These are phyloP conservation scores for Bombus pascuorum DNA, from an alignment of 1,140 invertebrate genomes.

Conservation along the genomic window DNA sequence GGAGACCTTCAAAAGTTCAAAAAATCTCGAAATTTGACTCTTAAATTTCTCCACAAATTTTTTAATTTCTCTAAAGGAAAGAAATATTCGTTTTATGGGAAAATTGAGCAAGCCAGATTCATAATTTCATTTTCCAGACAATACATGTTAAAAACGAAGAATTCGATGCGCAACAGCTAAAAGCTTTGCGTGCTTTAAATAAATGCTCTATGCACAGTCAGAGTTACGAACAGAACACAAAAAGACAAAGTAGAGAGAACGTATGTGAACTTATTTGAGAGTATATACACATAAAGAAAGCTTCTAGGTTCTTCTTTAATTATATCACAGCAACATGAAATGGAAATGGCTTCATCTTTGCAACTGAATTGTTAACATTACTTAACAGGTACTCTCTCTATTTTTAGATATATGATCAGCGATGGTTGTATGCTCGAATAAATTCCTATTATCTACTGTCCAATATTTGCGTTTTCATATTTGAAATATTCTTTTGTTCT, in stretches of 20 bases:
- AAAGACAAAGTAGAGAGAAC: constrained; percentile 13
- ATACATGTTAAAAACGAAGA: constrained; percentile 79
- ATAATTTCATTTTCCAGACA: constrained; percentile 66
- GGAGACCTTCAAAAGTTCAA: neutral
- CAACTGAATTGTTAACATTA: constrained; percentile 16
- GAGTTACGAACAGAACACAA: constrained; percentile 41
- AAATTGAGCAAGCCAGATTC: constrained; percentile 9
- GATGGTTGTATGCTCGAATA: neutral
- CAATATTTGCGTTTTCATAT: neutral
- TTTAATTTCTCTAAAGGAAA: neutral
- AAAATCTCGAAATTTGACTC: neutral
- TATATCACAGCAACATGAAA: constrained; percentile 31
- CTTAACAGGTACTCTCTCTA: constrained; percentile 32
- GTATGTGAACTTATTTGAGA: neutral
- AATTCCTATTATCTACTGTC: constrained; percentile 1
- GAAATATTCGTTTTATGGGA: constrained; percentile 5
- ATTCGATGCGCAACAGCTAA: constrained; percentile 47
- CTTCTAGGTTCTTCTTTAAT: neutral
- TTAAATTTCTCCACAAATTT: neutral
- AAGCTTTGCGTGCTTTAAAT: constrained; percentile 24
- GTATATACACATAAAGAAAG: neutral
- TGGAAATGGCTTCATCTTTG: neutral
- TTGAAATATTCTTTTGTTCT: no score
- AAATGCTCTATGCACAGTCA: constrained; percentile 32
- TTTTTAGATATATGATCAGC: constrained; percentile 8